Conservation (phyloP, 2,113 vertebrate species). For the Galeopterus variegatus region DNA sequence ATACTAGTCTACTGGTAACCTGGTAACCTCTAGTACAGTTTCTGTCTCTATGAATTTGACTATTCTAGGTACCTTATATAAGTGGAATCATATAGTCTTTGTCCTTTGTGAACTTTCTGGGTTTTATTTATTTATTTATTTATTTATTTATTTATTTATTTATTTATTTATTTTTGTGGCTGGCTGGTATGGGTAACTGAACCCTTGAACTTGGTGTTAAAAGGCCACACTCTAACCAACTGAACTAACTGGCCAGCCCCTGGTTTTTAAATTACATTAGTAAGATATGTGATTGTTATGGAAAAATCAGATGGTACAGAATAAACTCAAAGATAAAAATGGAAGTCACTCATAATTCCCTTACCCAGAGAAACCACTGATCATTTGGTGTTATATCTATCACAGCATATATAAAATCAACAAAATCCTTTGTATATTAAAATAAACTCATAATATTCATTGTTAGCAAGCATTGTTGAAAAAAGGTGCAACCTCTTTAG, state of each 20-base stretch:
- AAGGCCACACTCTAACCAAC: too few species aligned
- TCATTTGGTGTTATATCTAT: neutral
- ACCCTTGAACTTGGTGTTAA: too few species aligned
- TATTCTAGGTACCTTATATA: neutral
- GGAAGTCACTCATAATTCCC: neutral
- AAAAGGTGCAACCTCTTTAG: neutral
- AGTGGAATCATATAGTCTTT: neutral
- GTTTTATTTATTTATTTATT: neutral
- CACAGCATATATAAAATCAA: neutral
- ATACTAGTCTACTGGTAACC: too few species aligned
- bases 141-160: neutral
- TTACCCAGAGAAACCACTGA: neutral
- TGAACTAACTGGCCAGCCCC: too few species aligned
- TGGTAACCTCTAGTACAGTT: neutral
- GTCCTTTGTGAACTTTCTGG: neutral
- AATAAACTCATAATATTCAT: neutral
- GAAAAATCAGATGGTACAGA: neutral
- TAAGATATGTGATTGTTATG: neutral
- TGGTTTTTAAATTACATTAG: conserved; percentile 20
- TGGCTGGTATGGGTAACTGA: too few species aligned
- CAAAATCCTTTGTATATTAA: neutral
- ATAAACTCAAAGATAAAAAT: neutral
- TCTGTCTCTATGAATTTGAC: neutral
- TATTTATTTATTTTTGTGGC: too few species aligned
- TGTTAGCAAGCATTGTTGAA: neutral